Conservation (phyloP, 2,888 invertebrate genomes). For the Ischnus inquisitorius region DNA sequence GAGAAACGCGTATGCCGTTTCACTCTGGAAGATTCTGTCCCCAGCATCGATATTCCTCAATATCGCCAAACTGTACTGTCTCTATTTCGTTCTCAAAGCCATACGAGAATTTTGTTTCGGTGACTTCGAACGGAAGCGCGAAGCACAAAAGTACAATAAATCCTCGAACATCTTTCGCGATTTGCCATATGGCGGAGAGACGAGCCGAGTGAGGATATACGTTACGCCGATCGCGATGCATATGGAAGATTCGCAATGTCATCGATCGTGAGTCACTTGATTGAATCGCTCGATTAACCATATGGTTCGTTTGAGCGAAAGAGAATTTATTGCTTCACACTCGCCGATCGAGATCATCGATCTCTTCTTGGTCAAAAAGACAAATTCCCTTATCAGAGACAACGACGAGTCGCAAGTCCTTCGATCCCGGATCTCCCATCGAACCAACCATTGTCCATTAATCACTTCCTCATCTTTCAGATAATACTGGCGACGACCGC, state of each 20-base stretch:
- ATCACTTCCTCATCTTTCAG: constrained; percentile 72
- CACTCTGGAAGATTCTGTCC: constrained; percentile 69
- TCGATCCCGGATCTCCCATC: neutral
- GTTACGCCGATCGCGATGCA: constrained; percentile 6
- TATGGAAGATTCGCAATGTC: constrained; percentile 30
- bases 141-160: constrained; percentile 14
- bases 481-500: constrained; percentile 85
- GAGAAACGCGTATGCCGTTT: constrained; percentile 47
- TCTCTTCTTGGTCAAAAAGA: too few species aligned
- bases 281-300: neutral
- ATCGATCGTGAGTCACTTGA: constrained; percentile 48
- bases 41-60: constrained; percentile 72
- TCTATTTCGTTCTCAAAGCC: constrained; percentile 74
- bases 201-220: constrained; percentile 49
- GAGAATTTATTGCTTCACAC: neutral
- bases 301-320: constrained; percentile 8
- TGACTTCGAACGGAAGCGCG: constrained; percentile 67
- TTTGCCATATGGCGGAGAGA: constrained; percentile 34
- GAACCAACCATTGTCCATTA: neutral
- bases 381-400: neutral
- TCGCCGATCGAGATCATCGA: neutral
- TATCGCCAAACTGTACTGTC: constrained; percentile 70
- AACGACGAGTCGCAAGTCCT: neutral
- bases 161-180: neutral
- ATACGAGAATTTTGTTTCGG: constrained; percentile 75